Percentiles rank a stretch among this genome's conserved stretches.
Evolutionary conservation across 2,888 invertebrate genomes (phyloP).

Genomic region (Ophion slaviceki): DNA sequence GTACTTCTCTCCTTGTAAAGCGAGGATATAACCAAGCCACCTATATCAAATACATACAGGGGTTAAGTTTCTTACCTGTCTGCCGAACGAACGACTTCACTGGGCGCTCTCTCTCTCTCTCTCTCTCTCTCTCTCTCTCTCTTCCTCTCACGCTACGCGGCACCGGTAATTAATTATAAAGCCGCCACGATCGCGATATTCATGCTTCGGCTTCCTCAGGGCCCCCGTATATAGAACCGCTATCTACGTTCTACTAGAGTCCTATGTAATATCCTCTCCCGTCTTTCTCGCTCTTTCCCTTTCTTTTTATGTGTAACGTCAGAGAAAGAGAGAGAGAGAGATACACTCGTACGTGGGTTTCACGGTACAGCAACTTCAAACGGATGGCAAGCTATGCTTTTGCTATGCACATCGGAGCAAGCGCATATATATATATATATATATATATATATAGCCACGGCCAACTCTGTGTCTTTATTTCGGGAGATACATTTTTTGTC

Average conservation of each 20-base stretch:
- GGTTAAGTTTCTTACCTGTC: constrained; percentile 75
- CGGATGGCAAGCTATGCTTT: constrained; percentile 51
- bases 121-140: constrained; percentile 21
- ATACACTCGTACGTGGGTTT: constrained; percentile 37
- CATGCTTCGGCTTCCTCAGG: constrained; percentile 73
- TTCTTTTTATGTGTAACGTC: constrained; percentile 2
- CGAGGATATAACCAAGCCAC: constrained; percentile 30
- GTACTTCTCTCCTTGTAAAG: constrained; percentile 38
- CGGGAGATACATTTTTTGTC: background rate
- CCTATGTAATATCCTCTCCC: constrained; percentile 29
- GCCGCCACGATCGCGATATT: constrained; percentile 79
- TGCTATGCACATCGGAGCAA: constrained; percentile 10
- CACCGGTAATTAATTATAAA: constrained; percentile 80
- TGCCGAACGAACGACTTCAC: constrained; percentile 78
- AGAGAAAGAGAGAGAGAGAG: constrained; percentile 9
- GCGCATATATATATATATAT: background rate
- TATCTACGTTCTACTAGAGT: constrained; percentile 44
- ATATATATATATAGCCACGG: background rate
- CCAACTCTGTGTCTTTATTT: constrained; percentile 30
- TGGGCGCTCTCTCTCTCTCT: constrained; percentile 66
- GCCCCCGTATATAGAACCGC: constrained; percentile 63
- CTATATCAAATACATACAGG: constrained; percentile 38
- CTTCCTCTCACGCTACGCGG: constrained; percentile 52
- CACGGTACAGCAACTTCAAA: constrained; percentile 59
- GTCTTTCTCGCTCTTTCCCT: background rate